Conservation (phyloP, 2,113 vertebrate genomes). For the Nothoprocta perdicaria region DNA sequence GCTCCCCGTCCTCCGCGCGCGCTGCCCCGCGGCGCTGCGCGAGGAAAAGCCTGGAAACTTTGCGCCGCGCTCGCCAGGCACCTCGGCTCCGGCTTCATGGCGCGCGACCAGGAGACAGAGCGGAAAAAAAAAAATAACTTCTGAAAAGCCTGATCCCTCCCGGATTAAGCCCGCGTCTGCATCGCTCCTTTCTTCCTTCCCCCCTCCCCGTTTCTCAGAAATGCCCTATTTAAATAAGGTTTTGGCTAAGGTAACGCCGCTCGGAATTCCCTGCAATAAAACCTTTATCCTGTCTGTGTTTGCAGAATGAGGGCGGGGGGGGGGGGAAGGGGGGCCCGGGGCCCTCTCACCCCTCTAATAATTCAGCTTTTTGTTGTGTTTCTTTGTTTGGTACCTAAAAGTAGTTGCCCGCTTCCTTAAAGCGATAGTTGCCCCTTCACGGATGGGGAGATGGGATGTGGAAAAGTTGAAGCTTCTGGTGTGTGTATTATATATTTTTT, state of each 20-base stretch:
- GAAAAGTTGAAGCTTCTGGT: neutral
- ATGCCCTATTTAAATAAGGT: constrained; percentile 40
- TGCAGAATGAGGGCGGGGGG: neutral
- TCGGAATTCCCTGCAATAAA: constrained; percentile 27
- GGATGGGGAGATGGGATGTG: rapidly evolving
- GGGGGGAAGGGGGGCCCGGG: too few relatives aligned
- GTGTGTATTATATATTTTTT: neutral
- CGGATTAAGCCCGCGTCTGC: constrained; percentile 35
- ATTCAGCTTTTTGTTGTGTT: constrained; percentile 23
- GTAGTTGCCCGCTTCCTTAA: neutral
- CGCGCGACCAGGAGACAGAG: constrained; percentile 55
- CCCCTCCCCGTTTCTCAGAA: constrained; percentile 3
- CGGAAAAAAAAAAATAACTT: neutral
- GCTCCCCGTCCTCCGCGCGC: neutral
- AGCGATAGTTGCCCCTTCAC: neutral
- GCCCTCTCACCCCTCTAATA: neutral
- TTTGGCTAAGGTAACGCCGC: constrained; percentile 24
- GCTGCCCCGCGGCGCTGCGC: neutral
- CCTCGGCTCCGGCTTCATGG: neutral
- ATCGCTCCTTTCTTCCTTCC: neutral
- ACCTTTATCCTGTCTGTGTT: constrained; percentile 40
- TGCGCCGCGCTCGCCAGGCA: constrained; percentile 55
- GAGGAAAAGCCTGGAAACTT: constrained; percentile 67
- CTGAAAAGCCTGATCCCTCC: constrained; percentile 30
- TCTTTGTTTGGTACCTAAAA: constrained; percentile 11